Evolutionary conservation across 1,140 invertebrate genomes (phyloP).

Genomic region (Atta cephalotes): DNA sequence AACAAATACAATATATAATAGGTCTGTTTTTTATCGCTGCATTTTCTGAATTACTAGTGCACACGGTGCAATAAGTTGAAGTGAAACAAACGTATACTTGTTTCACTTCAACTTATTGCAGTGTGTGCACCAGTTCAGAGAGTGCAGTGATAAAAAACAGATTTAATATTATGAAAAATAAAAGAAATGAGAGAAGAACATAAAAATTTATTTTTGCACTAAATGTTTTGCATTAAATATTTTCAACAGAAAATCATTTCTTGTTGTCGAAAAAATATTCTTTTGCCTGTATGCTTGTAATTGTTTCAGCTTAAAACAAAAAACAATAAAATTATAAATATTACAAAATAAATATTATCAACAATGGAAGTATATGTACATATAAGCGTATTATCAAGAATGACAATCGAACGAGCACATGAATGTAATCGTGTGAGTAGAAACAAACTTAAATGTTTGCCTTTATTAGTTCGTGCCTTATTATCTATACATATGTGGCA

Average conservation of each 20-base stretch:
- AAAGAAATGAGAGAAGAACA: background rate
- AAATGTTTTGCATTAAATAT: background rate
- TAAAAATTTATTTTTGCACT: background rate
- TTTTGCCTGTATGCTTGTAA: background rate
- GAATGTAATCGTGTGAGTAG: background rate
- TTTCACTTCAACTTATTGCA: too few relatives aligned
- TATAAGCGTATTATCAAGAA: background rate
- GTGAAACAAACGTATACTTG: too few relatives aligned
- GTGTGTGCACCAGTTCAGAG: too few relatives aligned
- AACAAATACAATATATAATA: too few relatives aligned
- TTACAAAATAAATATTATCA: background rate
- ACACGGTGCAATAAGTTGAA: too few relatives aligned
- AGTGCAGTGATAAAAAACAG: too few relatives aligned
- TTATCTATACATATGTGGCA: slow-evolving; percentile 9
- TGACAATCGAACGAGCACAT: background rate
- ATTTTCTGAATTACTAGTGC: too few relatives aligned
- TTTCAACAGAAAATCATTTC: background rate
- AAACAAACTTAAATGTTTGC: slow-evolving; percentile 19
- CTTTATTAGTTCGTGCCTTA: background rate
- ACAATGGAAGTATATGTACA: background rate
- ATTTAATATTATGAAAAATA: background rate
- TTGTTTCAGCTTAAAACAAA: background rate
- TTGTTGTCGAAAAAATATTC: background rate
- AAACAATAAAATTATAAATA: background rate
- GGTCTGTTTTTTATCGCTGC: too few relatives aligned